These are phyloP conservation scores for Gallinago stenura DNA, from an alignment of 2,797 vertebrate species.

Conservation along the genomic window DNA sequence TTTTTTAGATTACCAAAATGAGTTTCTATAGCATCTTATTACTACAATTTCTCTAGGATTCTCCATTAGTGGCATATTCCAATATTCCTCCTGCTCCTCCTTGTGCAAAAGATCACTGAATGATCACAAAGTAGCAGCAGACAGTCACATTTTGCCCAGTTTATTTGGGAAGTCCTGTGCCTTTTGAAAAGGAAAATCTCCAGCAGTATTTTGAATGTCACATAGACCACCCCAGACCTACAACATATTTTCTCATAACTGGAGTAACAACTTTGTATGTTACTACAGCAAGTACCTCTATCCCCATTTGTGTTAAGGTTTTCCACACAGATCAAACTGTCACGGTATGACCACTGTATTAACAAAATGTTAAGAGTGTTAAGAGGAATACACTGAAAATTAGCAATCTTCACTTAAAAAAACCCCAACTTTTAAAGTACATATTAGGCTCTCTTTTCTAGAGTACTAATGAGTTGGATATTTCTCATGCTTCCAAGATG, in stretches of 20 bases:
- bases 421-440: neutral
- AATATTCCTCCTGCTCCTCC: neutral
- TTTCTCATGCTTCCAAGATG: neutral
- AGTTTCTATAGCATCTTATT: neutral
- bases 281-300: neutral
- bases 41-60: neutral
- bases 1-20: neutral
- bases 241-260: neutral
- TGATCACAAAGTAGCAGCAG: neutral
- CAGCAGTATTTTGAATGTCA: neutral
- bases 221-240: neutral
- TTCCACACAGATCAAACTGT: neutral
- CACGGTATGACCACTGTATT: neutral
- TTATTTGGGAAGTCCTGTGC: neutral
- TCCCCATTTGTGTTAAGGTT: neutral
- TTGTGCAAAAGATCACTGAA: neutral
- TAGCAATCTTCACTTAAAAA: neutral
- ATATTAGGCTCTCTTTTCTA: neutral
- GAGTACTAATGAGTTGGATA: neutral
- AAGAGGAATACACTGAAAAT: neutral
- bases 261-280: accelerated
- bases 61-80: neutral
- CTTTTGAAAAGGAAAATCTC: neutral
- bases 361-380: neutral
- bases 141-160: neutral